Conservation (phyloP, 64 coral and sea anemone genomes). For the Platygyra sinensis region DNA sequence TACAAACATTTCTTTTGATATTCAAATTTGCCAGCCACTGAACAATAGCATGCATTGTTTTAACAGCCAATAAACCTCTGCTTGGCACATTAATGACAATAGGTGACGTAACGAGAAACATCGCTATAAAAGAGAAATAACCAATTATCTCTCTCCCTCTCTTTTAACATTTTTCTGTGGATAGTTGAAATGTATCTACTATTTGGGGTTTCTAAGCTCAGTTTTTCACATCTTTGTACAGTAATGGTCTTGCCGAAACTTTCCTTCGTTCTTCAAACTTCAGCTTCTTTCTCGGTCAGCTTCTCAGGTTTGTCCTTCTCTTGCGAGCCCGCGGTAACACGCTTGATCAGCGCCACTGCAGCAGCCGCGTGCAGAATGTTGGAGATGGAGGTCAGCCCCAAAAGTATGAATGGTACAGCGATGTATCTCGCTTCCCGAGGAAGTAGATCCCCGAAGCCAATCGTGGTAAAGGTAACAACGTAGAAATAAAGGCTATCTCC, state of each 20-base stretch:
- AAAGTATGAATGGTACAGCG: neutral
- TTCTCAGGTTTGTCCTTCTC: neutral
- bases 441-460: constrained; percentile 52
- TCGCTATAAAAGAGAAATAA: no score
- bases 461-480: constrained; percentile 29
- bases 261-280: neutral
- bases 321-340: constrained; percentile 4
- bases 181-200: no score
- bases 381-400: constrained; percentile 32
- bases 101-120: no score
- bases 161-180: no score
- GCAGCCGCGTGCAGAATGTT: constrained; percentile 24
- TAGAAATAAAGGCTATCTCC: constrained; percentile 48
- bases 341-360: constrained; percentile 8
- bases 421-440: constrained; percentile 15
- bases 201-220: no score
- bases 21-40: no score
- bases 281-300: neutral
- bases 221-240: neutral
- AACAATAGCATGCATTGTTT: no score
- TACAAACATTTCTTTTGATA: no score
- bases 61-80: no score
- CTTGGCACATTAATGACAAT: no score
- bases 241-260: neutral
- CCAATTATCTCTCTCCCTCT: no score